These are phyloP conservation scores for Rotaria magnacalcarata DNA, from an alignment of 2,888 invertebrate genomes.

Conservation along the genomic window DNA sequence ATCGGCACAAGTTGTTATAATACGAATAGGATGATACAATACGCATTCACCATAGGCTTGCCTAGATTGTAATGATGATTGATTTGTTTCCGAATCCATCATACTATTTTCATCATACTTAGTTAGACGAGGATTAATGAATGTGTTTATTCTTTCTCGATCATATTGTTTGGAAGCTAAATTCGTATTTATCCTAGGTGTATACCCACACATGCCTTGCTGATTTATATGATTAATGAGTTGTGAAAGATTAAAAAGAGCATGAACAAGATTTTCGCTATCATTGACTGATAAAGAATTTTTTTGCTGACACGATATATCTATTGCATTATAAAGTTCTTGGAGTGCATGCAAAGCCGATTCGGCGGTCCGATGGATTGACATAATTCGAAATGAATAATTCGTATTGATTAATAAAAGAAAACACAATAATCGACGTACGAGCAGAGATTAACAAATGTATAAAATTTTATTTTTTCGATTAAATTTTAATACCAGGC, in stretches of 20 bases:
- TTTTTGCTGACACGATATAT: background rate
- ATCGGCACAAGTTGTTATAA: background rate
- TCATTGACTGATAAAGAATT: background rate
- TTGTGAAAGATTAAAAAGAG: background rate
- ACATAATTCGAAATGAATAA: background rate
- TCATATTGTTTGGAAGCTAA: background rate
- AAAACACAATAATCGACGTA: background rate
- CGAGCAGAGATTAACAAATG: background rate
- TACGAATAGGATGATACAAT: slow-evolving; percentile 17
- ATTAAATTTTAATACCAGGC: background rate
- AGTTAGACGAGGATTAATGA: background rate
- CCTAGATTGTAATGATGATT: background rate
- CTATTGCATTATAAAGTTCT: slow-evolving; percentile 5
- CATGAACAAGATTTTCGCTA: background rate
- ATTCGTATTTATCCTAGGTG: background rate
- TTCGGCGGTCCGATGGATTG: background rate
- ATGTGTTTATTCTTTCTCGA: background rate
- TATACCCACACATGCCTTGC: background rate
- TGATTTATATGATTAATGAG: background rate
- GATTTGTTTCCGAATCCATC: background rate
- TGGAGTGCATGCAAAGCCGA: background rate
- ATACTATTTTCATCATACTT: background rate
- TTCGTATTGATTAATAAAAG: background rate
- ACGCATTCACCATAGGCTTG: background rate
- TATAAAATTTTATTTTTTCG: background rate